Evolutionary conservation across 2,888 invertebrate species (phyloP).

Genomic region (Cephus pygmeus): DNA sequence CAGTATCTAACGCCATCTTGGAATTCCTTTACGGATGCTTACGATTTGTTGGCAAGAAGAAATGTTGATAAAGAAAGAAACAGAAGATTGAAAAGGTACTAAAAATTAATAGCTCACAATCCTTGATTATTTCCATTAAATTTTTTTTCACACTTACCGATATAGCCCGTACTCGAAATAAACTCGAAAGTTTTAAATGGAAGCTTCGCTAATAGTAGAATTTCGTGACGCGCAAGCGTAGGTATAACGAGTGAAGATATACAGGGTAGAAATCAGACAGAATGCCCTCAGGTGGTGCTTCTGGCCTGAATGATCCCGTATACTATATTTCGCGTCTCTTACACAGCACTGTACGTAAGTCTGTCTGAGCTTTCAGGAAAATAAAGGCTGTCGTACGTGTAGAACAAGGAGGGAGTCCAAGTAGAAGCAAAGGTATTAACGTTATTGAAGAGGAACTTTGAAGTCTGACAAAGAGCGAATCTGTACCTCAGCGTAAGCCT

Average conservation of each 20-base stretch:
- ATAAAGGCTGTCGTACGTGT: neutral
- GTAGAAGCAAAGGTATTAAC: neutral
- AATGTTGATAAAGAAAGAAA: no score
- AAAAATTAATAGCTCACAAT: no score
- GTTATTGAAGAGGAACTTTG: neutral
- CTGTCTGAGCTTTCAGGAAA: neutral
- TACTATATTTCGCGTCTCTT: neutral
- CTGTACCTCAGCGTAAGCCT: neutral
- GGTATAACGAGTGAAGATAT: no score
- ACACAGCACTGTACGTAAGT: neutral
- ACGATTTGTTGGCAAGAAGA: neutral
- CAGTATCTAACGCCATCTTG: neutral
- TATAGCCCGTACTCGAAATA: neutral
- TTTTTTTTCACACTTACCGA: no score
- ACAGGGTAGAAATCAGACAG: no score
- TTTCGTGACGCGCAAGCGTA: neutral
- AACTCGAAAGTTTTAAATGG: neutral
- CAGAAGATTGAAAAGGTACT: no score
- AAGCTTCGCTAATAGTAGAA: neutral
- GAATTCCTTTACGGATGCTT: neutral
- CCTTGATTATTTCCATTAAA: no score
- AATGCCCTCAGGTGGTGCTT: no score
- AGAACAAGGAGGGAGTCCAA: neutral
- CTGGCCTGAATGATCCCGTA: neutral
- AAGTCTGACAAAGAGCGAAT: neutral